Percentiles rank a stretch among this genome's conserved stretches.
phyloP scores from a whole-genome alignment of 2,888 invertebrate species.

The Callyntrura guangdongensis region DNA sequence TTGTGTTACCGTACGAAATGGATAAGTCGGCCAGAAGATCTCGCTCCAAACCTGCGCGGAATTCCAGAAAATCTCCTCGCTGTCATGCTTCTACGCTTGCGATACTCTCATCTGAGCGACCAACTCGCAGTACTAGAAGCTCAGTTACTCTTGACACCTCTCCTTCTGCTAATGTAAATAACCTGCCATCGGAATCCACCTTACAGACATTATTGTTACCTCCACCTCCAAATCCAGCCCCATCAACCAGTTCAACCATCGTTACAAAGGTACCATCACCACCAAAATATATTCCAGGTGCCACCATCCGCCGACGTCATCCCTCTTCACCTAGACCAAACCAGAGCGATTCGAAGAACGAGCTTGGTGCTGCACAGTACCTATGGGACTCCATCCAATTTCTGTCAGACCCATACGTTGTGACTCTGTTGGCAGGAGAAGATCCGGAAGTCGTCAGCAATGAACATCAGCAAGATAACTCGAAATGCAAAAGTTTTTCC shows the following conservation, averaged over 20 bases:
- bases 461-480: conserved; percentile 33
- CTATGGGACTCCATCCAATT: conserved; percentile 84
- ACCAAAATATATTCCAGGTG: conserved; percentile 66
- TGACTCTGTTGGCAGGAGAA: conserved; percentile 81
- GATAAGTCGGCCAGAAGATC: conserved; percentile 79
- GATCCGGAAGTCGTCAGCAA: conserved; percentile 59
- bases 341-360: conserved; percentile 61
- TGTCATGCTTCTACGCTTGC: conserved; percentile 96
- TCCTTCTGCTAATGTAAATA: conserved; percentile 70
- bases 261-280: conserved; percentile 39
- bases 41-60: conserved; percentile 84
- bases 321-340: conserved; percentile 71
- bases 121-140: conserved; percentile 78
- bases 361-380: conserved; percentile 83
- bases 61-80: conserved; percentile 93
- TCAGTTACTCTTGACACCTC: conserved; percentile 68
- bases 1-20: conserved; percentile 83
- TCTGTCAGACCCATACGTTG: conserved; percentile 83
- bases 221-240: conserved; percentile 33
- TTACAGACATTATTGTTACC: conserved; percentile 63
- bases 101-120: conserved; percentile 87
- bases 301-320: conserved; percentile 57
- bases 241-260: conserved; percentile 25
- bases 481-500: conserved; percentile 3
- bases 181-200: conserved; percentile 63